These are phyloP conservation scores for Nomada ruficornis DNA, from an alignment of 2,888 invertebrate species.

Conservation along the genomic window DNA sequence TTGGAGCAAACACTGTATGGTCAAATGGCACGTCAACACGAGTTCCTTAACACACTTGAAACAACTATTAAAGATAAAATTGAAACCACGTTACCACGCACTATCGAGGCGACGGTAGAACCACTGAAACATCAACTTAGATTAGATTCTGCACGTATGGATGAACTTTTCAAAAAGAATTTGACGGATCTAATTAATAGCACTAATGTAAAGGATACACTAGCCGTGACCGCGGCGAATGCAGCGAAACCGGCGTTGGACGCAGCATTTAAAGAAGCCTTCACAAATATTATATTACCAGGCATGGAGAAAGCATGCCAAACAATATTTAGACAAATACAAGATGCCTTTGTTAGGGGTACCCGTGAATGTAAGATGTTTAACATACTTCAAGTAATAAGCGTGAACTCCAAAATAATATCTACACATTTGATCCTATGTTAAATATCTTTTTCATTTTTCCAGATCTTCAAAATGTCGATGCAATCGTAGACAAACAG, in stretches of 20 bases:
- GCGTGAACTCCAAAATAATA: not conserved
- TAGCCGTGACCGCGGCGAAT: constrained; percentile 89
- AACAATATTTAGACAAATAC: constrained; percentile 95
- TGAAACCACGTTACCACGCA: constrained; percentile 85
- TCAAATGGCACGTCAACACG: constrained; percentile 77
- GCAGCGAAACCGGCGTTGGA: constrained; percentile 91
- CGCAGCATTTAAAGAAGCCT: constrained; percentile 91
- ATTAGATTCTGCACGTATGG: constrained; percentile 86
- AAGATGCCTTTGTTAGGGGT: constrained; percentile 94
- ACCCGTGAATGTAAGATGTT: constrained; percentile 93
- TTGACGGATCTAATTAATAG: constrained; percentile 92
- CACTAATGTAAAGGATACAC: constrained; percentile 89
- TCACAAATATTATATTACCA: constrained; percentile 91
- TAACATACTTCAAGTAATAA: not conserved
- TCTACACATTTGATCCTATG: constrained; percentile 11
- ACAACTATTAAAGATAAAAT: constrained; percentile 85
- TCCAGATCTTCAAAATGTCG: constrained; percentile 85
- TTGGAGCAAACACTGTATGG: constrained; percentile 77
- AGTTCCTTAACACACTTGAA: constrained; percentile 79
- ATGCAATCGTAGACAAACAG: constrained; percentile 84
- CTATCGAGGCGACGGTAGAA: constrained; percentile 89
- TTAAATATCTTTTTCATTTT: constrained; percentile 40
- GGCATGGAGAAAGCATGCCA: constrained; percentile 94
- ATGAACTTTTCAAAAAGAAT: constrained; percentile 91
- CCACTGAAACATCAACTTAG: constrained; percentile 89